Base-by-base conservation (phyloP, 2,888 invertebrate genomes). In the Agrenia bidenticulata region DNA sequence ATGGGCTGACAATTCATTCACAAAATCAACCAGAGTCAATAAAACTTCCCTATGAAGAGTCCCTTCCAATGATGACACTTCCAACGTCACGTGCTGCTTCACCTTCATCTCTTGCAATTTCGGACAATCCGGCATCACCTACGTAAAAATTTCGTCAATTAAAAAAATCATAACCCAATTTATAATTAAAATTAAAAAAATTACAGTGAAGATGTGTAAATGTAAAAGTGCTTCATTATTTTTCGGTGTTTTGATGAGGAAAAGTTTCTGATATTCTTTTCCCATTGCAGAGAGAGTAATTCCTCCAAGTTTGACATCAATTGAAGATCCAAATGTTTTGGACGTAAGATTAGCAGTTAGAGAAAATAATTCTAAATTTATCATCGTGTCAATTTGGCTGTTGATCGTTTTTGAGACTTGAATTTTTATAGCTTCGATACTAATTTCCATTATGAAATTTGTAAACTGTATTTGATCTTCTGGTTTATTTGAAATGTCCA, bases 21-120 rank as follows among this genome's bases (percentile, higher is more conserved):
- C 79, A 63, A 87, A 85, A 19, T 85, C 82, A 56, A 90, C 80
- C 23, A 94, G 81, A 71, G 86, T 86, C 64, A 88, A 82, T 4
- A 96, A 81, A 1, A 89, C 91, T 81, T 94, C 90, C 77, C 94
- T 89, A 79, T 98, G 94, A 24, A 97, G 82, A 23, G 89, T 80
- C 1, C 96, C 80, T 75, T 87, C 85, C 19, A 98, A 81, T 17
- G 87, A 87, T 1, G 89, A 88, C 79, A 98, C 92, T 76, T 89
- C 86, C n/a, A 93, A 82, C 66, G 85, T 83, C n/a, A 97, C 82
- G 45, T 86, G 79, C 79, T 94, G 90, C 77, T 89, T 88, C n/a
- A 88, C 89, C 2, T 88, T 61, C 11, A 66, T 89, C 50, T 86
- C 86, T 77, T 90, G 87, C 70, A 84, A 84, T 1, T 88, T 86